phyloP scores from a whole-genome alignment of 1,140 invertebrate species.

The Agrilus planipennis region DNA sequence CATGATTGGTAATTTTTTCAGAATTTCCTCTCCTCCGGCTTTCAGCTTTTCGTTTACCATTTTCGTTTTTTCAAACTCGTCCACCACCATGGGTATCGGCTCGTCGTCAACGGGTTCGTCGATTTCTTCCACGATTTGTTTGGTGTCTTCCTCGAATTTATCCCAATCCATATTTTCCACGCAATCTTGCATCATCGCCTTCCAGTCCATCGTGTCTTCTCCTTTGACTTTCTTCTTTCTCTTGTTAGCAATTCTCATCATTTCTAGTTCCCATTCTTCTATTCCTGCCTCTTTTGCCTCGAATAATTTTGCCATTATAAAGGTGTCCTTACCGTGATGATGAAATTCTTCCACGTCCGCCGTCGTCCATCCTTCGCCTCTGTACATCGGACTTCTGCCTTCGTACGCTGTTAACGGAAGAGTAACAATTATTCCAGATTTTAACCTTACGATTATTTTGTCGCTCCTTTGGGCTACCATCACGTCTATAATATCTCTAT shows the following conservation, averaged over 20 bases:
- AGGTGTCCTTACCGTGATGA: constrained; percentile 41
- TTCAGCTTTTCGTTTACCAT: constrained; percentile 44
- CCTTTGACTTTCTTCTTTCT: constrained; percentile 33
- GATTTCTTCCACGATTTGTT: constrained; percentile 26
- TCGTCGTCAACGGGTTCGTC: constrained; percentile 27
- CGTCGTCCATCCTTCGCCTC: constrained; percentile 46
- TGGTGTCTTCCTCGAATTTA: constrained; percentile 35
- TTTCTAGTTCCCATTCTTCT: constrained; percentile 43
- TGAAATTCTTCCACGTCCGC: constrained; percentile 47
- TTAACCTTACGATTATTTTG: constrained; percentile 56
- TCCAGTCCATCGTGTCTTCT: constrained; percentile 28
- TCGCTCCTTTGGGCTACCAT: constrained; percentile 61
- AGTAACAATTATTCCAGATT: constrained; percentile 54
- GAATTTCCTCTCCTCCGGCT: constrained; percentile 36
- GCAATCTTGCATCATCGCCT: constrained; percentile 22
- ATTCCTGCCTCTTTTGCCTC: constrained; percentile 58
- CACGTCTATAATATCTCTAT: constrained; percentile 62
- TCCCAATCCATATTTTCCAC: constrained; percentile 31
- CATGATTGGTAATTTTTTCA: constrained; percentile 44
- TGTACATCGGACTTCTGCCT: constrained; percentile 43
- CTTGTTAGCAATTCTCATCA: constrained; percentile 27
- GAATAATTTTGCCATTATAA: constrained; percentile 56
- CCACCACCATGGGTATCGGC: constrained; percentile 34
- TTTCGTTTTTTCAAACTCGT: constrained; percentile 42
- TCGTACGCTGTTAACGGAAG: constrained; percentile 53